Conservation (phyloP, 2,113 vertebrate species). For the Embiotoca jacksoni region DNA sequence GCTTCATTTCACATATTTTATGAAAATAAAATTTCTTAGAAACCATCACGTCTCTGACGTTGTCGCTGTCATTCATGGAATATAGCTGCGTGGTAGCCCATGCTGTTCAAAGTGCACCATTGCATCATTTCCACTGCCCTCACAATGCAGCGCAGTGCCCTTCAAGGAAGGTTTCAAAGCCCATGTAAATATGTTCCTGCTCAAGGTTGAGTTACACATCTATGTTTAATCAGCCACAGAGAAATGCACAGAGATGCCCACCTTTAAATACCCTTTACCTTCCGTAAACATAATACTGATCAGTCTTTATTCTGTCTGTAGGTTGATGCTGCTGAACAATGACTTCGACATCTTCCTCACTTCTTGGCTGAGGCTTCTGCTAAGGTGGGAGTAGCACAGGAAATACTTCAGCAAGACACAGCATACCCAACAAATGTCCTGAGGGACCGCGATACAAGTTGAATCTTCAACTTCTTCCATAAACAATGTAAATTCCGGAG, state of each 20-base stretch:
- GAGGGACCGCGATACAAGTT: background rate
- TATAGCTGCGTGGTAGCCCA: constrained; percentile 4
- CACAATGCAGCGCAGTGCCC: background rate
- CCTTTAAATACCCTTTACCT: constrained; percentile 2
- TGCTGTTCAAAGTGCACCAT: constrained; percentile 22
- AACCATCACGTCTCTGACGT: background rate
- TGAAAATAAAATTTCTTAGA: constrained; percentile 1
- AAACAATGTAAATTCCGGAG: constrained; percentile 15
- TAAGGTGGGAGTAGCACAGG: background rate
- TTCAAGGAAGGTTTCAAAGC: constrained; percentile 16
- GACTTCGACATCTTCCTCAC: background rate
- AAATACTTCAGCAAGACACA: background rate
- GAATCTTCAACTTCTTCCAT: background rate
- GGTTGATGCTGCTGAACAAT: background rate
- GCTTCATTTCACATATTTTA: background rate
- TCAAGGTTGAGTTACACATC: constrained; percentile 10
- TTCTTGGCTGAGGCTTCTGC: background rate
- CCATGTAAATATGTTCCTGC: constrained; percentile 29
- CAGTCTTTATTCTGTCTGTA: background rate
- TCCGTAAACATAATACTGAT: constrained; percentile 5
- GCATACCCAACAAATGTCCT: background rate
- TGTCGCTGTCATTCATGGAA: constrained; percentile 27
- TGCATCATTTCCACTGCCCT: constrained; percentile 18
- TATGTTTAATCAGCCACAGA: constrained; percentile 27
- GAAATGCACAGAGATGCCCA: constrained; percentile 29